phyloP scores from a whole-genome alignment of 1,140 invertebrate genomes.

The Cylas formicarius region DNA sequence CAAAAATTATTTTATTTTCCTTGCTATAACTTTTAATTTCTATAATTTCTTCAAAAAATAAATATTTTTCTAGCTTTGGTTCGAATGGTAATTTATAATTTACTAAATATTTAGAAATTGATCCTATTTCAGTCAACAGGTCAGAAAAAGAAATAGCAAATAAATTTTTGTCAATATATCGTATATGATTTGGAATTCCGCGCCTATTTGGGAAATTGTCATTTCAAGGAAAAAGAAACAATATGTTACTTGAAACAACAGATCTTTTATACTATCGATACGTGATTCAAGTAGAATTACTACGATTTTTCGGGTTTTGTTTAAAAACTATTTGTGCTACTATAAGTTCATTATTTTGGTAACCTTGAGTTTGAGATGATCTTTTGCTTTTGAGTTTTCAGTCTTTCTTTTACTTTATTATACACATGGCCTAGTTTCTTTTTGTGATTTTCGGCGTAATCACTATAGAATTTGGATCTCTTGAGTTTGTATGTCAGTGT shows the following conservation, averaged over 20 bases:
- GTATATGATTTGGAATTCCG: too few species aligned
- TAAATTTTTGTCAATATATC: too few species aligned
- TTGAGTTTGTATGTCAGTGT: too few species aligned
- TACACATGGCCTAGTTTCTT: constrained; percentile 6
- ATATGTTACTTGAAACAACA: too few species aligned
- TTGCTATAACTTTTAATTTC: constrained; percentile 10
- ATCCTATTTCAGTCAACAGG: too few species aligned
- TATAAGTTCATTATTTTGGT: too few species aligned
- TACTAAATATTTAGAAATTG: neutral
- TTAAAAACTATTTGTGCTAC: too few species aligned
- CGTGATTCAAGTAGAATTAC: too few species aligned
- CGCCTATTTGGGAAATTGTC: too few species aligned
- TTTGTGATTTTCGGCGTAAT: constrained; percentile 4
- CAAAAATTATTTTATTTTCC: constrained; percentile 7
- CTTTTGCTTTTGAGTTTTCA: constrained; percentile 5
- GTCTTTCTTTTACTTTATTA: constrained; percentile 3
- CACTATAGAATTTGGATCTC: constrained; percentile 5
- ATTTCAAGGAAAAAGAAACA: too few species aligned
- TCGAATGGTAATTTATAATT: constrained; percentile 5
- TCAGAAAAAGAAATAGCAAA: too few species aligned
- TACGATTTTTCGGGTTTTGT: constrained; percentile 1
- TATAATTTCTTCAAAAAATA: constrained; percentile 12
- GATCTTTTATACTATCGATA: too few species aligned
- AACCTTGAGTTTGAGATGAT: constrained; percentile 1
- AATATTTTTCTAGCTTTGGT: constrained; percentile 4